Conservation (phyloP, 1,140 invertebrate genomes). For the Diorhabda sublineata region DNA sequence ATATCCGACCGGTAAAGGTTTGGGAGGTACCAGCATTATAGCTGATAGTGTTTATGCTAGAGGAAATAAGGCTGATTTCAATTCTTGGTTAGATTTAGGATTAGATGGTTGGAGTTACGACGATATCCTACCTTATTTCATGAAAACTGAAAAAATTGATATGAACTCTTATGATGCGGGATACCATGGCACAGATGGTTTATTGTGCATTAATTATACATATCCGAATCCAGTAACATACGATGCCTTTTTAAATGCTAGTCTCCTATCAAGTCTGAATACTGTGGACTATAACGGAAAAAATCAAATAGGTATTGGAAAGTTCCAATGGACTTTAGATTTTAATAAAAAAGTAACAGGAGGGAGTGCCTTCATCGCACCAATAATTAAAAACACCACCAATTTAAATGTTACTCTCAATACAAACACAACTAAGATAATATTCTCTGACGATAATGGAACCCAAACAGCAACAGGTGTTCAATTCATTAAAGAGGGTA, state of each 20-base stretch:
- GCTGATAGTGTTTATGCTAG: conserved; percentile 65
- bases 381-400: conserved; percentile 56
- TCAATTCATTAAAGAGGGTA: conserved; percentile 51
- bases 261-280: conserved; percentile 52
- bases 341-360: conserved; percentile 49
- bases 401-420: conserved; percentile 55
- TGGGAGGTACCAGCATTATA: conserved; percentile 57
- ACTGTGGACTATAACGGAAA: conserved; percentile 53
- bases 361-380: conserved; percentile 52
- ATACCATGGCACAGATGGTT: conserved; percentile 6
- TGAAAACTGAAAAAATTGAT: conserved; percentile 43
- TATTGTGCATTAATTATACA: conserved; percentile 9
- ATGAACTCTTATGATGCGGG: neutral
- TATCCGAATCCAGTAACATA: conserved; percentile 34
- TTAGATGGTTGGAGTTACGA: conserved; percentile 63
- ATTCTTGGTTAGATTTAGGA: conserved; percentile 58
- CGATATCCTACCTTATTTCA: conserved; percentile 57
- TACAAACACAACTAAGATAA: conserved; percentile 52
- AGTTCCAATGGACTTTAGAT: conserved; percentile 21
- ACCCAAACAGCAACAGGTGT: conserved; percentile 52
- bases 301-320: conserved; percentile 35
- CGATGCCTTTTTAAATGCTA: conserved; percentile 55
- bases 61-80: conserved; percentile 59
- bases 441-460: conserved; percentile 40
- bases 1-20: conserved; percentile 43